Evolutionary conservation across 2,113 vertebrate species (phyloP).

Genomic region (Cisticola juncidis): DNA sequence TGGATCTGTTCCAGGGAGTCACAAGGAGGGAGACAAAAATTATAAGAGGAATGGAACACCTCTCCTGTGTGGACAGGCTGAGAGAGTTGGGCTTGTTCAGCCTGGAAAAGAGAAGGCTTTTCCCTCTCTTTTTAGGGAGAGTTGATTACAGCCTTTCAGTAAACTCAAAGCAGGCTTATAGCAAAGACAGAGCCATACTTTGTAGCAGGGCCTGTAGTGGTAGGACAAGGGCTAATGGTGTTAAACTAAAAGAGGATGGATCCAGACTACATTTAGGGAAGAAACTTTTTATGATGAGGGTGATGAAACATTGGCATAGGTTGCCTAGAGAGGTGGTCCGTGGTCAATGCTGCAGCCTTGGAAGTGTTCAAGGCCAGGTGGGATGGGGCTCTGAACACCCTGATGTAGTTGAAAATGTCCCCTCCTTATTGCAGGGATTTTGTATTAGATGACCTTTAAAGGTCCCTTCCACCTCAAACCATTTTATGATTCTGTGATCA

Average conservation of each 20-base stretch:
- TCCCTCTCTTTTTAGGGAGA: background rate
- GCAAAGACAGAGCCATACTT: background rate
- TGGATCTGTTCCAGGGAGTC: background rate
- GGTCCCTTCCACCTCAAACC: background rate
- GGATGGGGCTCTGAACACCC: background rate
- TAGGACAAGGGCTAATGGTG: background rate
- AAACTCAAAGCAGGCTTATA: background rate
- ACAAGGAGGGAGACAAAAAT: background rate
- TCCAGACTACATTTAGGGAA: background rate
- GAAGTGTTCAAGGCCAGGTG: background rate
- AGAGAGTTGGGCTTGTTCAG: background rate
- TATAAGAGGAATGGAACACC: background rate
- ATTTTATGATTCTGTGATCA: background rate
- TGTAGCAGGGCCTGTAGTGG: background rate
- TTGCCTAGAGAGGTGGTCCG: rapidly evolving
- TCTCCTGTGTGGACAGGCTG: background rate
- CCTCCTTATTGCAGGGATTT: background rate
- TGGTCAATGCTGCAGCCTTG: background rate
- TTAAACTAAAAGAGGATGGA: background rate
- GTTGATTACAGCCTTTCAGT: background rate
- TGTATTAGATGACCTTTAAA: background rate
- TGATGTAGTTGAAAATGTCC: background rate
- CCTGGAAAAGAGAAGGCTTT: background rate
- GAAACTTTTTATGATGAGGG: background rate
- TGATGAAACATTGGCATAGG: background rate